Evolutionary conservation across 2,888 invertebrate genomes (phyloP).

Genomic region (Tridacna gigas): DNA sequence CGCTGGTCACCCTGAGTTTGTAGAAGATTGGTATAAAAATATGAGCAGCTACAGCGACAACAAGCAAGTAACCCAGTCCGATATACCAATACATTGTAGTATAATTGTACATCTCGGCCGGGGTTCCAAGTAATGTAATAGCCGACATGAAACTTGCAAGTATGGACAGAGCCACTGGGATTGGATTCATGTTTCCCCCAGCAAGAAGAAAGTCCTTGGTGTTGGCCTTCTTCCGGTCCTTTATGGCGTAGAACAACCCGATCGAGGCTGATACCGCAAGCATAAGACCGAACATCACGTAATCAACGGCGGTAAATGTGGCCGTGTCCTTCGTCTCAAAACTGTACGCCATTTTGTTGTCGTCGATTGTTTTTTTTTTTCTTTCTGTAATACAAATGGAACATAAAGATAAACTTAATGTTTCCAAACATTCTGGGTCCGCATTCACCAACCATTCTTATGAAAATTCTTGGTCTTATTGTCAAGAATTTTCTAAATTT

Average conservation of each 20-base stretch:
- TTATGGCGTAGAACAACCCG: slow-evolving; percentile 80
- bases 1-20: slow-evolving; percentile 77
- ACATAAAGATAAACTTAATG: too few relatives aligned
- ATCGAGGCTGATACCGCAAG: slow-evolving; percentile 79
- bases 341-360: slow-evolving; percentile 66
- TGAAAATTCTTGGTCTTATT: too few relatives aligned
- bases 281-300: slow-evolving; percentile 78
- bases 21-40: slow-evolving; percentile 80
- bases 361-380: neutral
- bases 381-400: too few relatives aligned
- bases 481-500: too few relatives aligned
- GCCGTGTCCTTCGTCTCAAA: slow-evolving; percentile 69
- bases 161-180: slow-evolving; percentile 83
- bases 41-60: slow-evolving; percentile 80
- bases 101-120: slow-evolving; percentile 83
- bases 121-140: slow-evolving; percentile 83
- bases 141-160: slow-evolving; percentile 85
- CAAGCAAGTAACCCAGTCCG: slow-evolving; percentile 79
- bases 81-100: slow-evolving; percentile 82
- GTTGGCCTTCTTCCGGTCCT: slow-evolving; percentile 75
- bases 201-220: slow-evolving; percentile 81
- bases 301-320: slow-evolving; percentile 75
- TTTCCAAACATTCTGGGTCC: too few relatives aligned
- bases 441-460: too few relatives aligned
- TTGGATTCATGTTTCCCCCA: slow-evolving; percentile 81